Conservation (phyloP, 2,113 vertebrate species). For the Crotalus viridis region DNA sequence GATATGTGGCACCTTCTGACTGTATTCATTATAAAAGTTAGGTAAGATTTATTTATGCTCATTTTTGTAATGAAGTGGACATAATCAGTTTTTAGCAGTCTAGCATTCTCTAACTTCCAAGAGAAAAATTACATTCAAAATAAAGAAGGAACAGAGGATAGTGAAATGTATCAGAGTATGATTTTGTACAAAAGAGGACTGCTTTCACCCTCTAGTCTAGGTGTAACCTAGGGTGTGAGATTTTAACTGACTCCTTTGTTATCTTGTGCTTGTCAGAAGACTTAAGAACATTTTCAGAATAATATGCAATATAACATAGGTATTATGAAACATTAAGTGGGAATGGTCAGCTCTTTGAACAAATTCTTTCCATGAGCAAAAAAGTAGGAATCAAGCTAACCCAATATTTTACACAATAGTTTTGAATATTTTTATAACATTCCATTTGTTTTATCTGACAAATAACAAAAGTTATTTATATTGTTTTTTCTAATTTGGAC, state of each 20-base stretch:
- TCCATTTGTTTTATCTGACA: background rate
- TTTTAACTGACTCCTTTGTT: background rate
- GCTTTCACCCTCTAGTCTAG: background rate
- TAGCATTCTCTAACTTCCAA: background rate
- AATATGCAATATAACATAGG: background rate
- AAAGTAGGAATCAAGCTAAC: background rate
- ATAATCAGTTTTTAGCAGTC: background rate
- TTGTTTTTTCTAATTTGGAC: background rate
- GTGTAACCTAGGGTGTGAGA: background rate
- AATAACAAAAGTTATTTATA: background rate
- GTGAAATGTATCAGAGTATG: background rate
- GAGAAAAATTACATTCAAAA: background rate
- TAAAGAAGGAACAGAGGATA: background rate
- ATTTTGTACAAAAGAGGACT: background rate
- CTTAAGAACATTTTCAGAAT: background rate
- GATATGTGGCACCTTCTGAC: background rate
- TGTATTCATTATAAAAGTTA: background rate
- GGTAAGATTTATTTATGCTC: background rate
- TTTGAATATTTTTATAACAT: background rate
- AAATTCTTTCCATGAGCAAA: background rate
- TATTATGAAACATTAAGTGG: background rate
- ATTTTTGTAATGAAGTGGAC: background rate
- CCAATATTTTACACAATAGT: background rate
- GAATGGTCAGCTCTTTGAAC: background rate
- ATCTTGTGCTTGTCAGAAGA: background rate